Conservation (phyloP, 2,888 invertebrate species). For the Drepanosiphum platanoidis region DNA sequence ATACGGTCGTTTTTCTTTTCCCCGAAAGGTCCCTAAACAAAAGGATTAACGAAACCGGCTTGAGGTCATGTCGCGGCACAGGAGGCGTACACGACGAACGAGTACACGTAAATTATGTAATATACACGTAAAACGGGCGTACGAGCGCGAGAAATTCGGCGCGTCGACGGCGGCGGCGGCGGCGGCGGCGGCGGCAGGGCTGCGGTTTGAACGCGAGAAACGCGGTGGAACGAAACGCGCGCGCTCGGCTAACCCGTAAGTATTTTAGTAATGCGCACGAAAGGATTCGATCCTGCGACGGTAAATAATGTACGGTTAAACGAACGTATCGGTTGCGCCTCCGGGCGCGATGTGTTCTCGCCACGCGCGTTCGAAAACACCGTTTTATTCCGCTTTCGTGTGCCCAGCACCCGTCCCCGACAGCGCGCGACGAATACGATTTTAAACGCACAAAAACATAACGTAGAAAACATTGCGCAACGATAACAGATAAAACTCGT, state of each 20-base stretch:
- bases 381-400: too few relatives aligned
- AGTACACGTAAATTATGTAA: too few relatives aligned
- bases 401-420: too few relatives aligned
- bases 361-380: background rate
- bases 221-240: background rate
- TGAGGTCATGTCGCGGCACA: background rate
- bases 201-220: background rate
- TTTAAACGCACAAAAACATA: too few relatives aligned
- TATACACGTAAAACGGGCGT: too few relatives aligned
- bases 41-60: conserved; percentile 22
- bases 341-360: background rate
- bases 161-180: background rate
- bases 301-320: background rate
- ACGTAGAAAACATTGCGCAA: too few relatives aligned
- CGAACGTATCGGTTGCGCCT: background rate
- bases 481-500: too few relatives aligned
- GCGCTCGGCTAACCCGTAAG: too few relatives aligned
- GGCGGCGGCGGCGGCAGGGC: background rate
- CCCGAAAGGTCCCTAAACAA: background rate
- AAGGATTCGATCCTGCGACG: background rate
- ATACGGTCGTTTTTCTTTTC: background rate
- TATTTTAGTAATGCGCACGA: background rate
- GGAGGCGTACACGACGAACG: too few relatives aligned
- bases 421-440: too few relatives aligned
- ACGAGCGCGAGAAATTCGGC: background rate